Conservation (phyloP, 2,797 vertebrate species). For the Sebastes steindachneri region DNA sequence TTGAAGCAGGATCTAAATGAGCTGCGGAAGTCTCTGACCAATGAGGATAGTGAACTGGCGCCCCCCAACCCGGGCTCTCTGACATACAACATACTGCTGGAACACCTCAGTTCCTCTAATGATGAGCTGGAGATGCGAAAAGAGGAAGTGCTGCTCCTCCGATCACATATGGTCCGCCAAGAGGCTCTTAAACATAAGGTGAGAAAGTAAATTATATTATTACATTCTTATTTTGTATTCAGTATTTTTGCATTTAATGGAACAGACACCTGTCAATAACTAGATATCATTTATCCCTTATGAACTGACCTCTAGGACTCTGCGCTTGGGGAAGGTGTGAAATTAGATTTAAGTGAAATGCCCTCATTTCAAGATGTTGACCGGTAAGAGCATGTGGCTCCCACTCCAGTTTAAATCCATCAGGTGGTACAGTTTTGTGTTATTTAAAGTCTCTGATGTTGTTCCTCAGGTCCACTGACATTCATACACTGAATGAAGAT, state of each 20-base stretch:
- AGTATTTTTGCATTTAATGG: neutral
- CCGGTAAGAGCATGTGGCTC: conserved; percentile 46
- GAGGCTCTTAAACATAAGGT: conserved; percentile 93
- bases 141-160: conserved; percentile 95
- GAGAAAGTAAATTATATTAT: neutral
- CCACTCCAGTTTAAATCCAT: neutral
- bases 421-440: neutral
- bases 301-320: conserved; percentile 63
- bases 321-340: conserved; percentile 65
- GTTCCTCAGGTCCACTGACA: conserved; percentile 77
- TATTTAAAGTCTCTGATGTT: neutral
- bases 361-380: conserved; percentile 60
- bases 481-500: conserved; percentile 94
- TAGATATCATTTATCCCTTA: neutral
- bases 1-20: conserved; percentile 93
- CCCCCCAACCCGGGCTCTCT: conserved; percentile 86
- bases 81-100: conserved; percentile 91
- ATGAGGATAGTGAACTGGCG: conserved; percentile 76
- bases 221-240: neutral
- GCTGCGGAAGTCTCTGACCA: conserved; percentile 88
- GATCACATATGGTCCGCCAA: conserved; percentile 94
- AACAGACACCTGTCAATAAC: neutral
- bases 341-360: conserved; percentile 64
- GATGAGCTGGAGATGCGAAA: conserved; percentile 96
- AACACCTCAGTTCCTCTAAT: conserved; percentile 90